Conservation (phyloP, 2,113 vertebrate species). For the Osmerus eperlanus region DNA sequence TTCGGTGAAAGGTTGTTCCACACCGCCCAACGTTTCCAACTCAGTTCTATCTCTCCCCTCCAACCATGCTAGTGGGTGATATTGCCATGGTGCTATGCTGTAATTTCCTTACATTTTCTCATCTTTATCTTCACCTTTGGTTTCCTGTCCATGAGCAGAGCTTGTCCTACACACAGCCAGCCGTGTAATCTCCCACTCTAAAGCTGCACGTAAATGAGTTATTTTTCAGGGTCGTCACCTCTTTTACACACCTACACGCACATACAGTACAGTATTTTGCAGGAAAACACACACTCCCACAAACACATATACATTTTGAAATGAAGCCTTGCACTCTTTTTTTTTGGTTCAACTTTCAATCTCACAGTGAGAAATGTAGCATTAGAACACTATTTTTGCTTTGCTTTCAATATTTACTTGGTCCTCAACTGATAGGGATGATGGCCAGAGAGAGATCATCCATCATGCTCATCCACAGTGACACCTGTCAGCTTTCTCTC, state of each 20-base stretch:
- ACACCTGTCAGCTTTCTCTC: slow-evolving; percentile 2
- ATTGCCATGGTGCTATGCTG: slow-evolving; percentile 36
- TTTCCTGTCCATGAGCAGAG: slow-evolving; percentile 34
- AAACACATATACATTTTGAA: too few species aligned
- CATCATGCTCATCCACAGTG: not conserved
- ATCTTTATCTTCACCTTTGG: slow-evolving; percentile 43
- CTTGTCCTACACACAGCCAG: slow-evolving; percentile 49
- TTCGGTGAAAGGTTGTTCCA: slow-evolving; percentile 51
- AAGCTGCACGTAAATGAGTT: slow-evolving; percentile 53
- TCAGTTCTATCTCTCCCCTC: slow-evolving; percentile 57
- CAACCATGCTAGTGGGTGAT: slow-evolving; percentile 52
- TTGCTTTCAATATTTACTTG: not conserved
- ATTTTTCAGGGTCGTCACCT: slow-evolving; percentile 50
- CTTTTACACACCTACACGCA: not conserved
- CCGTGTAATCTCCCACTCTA: slow-evolving; percentile 52
- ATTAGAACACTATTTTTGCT: too few species aligned
- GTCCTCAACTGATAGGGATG: not conserved
- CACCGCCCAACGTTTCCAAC: slow-evolving; percentile 39
- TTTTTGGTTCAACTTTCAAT: too few species aligned
- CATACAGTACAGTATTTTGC: not conserved
- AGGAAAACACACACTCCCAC: too few species aligned
- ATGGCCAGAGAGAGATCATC: not conserved
- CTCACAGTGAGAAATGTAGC: too few species aligned
- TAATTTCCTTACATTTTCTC: slow-evolving; percentile 57
- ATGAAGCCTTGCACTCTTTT: too few species aligned